Evolutionary conservation across 2,888 invertebrate genomes (phyloP).

Genomic region (Idaea straminata): DNA sequence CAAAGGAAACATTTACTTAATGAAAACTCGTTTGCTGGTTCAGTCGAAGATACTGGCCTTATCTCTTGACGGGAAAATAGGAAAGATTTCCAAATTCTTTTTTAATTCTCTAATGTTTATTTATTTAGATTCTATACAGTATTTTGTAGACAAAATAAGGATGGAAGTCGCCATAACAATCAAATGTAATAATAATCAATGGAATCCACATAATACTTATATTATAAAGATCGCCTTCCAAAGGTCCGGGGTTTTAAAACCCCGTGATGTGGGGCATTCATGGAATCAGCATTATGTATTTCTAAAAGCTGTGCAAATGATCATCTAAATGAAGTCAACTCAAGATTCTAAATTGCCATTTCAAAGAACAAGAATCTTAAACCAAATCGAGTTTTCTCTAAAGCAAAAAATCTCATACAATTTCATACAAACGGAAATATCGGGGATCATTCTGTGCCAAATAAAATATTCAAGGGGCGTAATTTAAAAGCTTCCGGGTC

Average conservation of each 20-base stretch:
- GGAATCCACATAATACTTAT: no score
- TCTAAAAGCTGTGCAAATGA: background rate
- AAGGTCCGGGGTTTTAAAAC: no score
- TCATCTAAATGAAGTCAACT: background rate
- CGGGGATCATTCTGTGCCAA: slow-evolving; percentile 44
- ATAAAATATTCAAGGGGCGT: slow-evolving; percentile 64
- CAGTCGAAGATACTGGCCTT: slow-evolving; percentile 17
- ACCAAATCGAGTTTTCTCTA: background rate
- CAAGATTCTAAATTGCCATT: background rate
- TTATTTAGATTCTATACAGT: background rate
- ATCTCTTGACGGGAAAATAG: slow-evolving; percentile 11
- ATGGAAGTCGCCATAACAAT: no score
- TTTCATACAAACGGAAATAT: slow-evolving; percentile 44
- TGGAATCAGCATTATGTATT: no score
- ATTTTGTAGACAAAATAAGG: no score
- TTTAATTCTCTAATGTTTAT: slow-evolving; percentile 7
- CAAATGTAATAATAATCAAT: no score
- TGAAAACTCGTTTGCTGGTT: slow-evolving; percentile 27
- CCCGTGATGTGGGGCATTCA: no score
- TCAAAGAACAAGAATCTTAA: background rate
- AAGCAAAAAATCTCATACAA: slow-evolving; percentile 24
- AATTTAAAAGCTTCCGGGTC: slow-evolving; percentile 66
- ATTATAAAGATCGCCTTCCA: no score
- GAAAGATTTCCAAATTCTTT: slow-evolving; percentile 8
- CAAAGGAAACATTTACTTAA: slow-evolving; percentile 30